These are phyloP conservation scores for Temnothorax curvispinosus DNA, from an alignment of 1,140 invertebrate species.

Conservation along the genomic window DNA sequence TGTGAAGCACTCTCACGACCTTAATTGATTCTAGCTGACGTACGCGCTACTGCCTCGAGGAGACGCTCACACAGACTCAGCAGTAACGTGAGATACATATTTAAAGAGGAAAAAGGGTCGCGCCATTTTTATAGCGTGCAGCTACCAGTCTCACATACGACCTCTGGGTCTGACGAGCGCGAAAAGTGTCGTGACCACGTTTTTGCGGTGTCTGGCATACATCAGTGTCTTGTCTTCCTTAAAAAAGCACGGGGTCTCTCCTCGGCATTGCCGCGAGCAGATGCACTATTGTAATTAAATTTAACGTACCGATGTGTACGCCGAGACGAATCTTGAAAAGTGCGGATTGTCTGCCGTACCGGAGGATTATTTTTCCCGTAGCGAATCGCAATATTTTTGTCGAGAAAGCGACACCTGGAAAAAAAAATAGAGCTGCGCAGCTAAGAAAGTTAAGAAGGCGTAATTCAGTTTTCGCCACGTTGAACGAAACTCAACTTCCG, in stretches of 20 bases:
- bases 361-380: constrained; percentile 4
- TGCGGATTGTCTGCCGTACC: background rate
- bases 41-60: constrained; percentile 48
- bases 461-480: constrained; percentile 37
- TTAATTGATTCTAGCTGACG: constrained; percentile 62
- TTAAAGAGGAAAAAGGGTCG: constrained; percentile 54
- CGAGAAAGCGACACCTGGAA: background rate
- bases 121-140: constrained; percentile 43
- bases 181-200: constrained; percentile 66
- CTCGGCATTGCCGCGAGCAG: background rate
- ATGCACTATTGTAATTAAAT: constrained; percentile 59
- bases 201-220: constrained; percentile 57
- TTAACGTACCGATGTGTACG: constrained; percentile 11
- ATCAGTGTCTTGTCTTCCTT: constrained; percentile 46
- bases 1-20: constrained; percentile 51
- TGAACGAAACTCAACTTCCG: background rate
- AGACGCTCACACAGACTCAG: constrained; percentile 33
- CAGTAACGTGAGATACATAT: constrained; percentile 59
- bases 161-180: constrained; percentile 61
- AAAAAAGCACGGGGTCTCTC: constrained; percentile 34
- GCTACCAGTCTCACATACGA: constrained; percentile 42
- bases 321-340: background rate
- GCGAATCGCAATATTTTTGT: background rate
- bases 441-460: constrained; percentile 31
- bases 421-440: background rate